Evolutionary conservation across 2,797 vertebrate species (phyloP), one percentile per base, ranked within the genome.

Genomic region (Otolemur crassicaudatus): DNA sequence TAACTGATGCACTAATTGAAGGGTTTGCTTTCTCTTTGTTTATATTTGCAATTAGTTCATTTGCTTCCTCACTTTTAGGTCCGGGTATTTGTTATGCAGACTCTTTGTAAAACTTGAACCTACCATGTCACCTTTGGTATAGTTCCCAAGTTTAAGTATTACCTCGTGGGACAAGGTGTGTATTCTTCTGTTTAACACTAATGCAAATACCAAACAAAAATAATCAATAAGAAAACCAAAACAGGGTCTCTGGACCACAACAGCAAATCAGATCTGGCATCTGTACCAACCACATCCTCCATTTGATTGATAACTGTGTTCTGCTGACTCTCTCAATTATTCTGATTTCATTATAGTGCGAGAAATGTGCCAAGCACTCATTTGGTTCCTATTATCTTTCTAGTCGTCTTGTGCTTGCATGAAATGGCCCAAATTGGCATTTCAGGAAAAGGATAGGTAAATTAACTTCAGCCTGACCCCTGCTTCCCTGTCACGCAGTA

Each of bases 271-370:
- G 73, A 25, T 14, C 40, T 31, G 84, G 90, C 86, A 90, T 86
- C 70, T 53, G n/a, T 43, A 60, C 82, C 58, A 23, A 75, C 23
- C 82, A 75, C 20, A 16, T 82, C 79, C 88, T 61, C 37, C 20
- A 76, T 58, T 43, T 91, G 70, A 83, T 72, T 92, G 87, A 83
- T 83, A 95, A 94, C 63, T 89, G 40, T 86, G 89, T 63, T 88
- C 96, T 97, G 63, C 95, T 76, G 73, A 95, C 75, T 97, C 23
- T 86, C 80, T 82, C 79, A 49, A 94, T 94, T 94, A 91, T n/a
- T 86, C 83, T 5, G 7, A 81, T 87, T 89, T 96, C 65, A 95
- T 92, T 96, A 91, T 10, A 72, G 11, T 87, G n/a, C 89, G 67
- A 94, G 77, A 92, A 96, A 93, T 49, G 65, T 87, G 53, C 37